These are phyloP conservation scores for Ancistrus triradiatus DNA, from an alignment of 2,113 vertebrate genomes.

Conservation along the genomic window DNA sequence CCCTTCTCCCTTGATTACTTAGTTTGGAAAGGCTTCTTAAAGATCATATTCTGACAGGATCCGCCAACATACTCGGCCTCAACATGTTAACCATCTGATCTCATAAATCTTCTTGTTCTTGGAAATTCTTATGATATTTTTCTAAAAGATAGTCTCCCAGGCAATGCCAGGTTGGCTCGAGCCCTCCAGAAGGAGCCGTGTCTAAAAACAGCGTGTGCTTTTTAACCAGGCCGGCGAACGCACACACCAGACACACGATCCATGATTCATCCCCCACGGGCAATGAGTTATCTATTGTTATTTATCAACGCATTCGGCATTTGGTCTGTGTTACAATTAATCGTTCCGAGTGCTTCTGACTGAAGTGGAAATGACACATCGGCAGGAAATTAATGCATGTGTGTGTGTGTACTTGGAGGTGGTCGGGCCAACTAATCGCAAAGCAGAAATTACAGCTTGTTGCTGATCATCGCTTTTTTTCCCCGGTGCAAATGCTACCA, in stretches of 20 bases:
- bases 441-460: constrained; percentile 25
- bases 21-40: too few relatives aligned
- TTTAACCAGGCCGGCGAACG: background rate
- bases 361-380: constrained; percentile 13
- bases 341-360: constrained; percentile 8
- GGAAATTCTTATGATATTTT: background rate
- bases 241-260: background rate
- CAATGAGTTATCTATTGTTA: constrained; percentile 18
- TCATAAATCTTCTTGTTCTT: too few relatives aligned
- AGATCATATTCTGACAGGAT: too few relatives aligned
- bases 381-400: background rate
- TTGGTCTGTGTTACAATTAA: constrained; percentile 25
- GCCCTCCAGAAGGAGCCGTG: constrained; percentile 13
- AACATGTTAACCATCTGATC: too few relatives aligned
- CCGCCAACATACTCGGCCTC: too few relatives aligned
- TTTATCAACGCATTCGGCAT: background rate
- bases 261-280: constrained; percentile 8
- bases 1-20: too few relatives aligned
- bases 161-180: background rate
- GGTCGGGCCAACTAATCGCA: background rate
- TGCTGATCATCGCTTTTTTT: background rate
- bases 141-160: background rate
- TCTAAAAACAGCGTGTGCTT: constrained; percentile 28
- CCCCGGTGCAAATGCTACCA: constrained; percentile 7
- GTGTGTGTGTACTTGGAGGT: background rate